Conservation (phyloP, 2,888 invertebrate species). For the Cataglyphis cursor region DNA sequence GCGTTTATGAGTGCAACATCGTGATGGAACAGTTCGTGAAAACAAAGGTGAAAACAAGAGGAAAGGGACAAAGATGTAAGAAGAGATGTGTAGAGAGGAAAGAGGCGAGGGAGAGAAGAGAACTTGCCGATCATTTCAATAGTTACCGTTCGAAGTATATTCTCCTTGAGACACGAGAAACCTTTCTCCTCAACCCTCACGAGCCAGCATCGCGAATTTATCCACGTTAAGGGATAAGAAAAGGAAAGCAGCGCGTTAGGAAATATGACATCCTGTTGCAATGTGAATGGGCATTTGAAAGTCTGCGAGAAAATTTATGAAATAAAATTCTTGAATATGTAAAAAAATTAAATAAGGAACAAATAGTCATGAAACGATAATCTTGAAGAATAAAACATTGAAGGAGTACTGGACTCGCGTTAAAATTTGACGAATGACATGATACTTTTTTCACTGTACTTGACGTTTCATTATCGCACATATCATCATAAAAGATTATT, state of each 20-base stretch:
- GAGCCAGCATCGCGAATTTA: conserved; percentile 41
- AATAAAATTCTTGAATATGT: conserved; percentile 21
- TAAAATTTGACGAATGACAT: conserved; percentile 40
- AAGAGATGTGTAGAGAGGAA: conserved; percentile 1
- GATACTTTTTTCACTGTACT: conserved; percentile 26
- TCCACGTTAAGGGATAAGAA: conserved; percentile 43
- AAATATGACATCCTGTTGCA: conserved; percentile 43
- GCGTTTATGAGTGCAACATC: conserved; percentile 27
- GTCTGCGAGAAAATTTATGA: conserved; percentile 38
- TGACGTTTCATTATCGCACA: conserved; percentile 21
- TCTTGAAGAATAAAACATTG: neutral
- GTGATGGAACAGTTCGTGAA: neutral
- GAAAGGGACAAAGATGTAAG: conserved; percentile 7
- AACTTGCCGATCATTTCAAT: conserved; percentile 77
- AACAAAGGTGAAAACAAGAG: conserved; percentile 22
- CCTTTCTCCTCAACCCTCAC: conserved; percentile 51
- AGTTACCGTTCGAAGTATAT: conserved; percentile 72
- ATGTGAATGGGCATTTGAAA: conserved; percentile 30
- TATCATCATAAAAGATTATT: conserved; percentile 34
- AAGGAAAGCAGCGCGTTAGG: conserved; percentile 32
- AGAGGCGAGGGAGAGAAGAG: conserved; percentile 47
- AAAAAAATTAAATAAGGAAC: neutral
- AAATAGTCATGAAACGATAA: conserved; percentile 20
- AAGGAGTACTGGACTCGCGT: conserved; percentile 1
- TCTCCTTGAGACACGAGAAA: conserved; percentile 53